phyloP scores from a whole-genome alignment of 2,888 invertebrate genomes.

The Dicyrtomina minuta region DNA sequence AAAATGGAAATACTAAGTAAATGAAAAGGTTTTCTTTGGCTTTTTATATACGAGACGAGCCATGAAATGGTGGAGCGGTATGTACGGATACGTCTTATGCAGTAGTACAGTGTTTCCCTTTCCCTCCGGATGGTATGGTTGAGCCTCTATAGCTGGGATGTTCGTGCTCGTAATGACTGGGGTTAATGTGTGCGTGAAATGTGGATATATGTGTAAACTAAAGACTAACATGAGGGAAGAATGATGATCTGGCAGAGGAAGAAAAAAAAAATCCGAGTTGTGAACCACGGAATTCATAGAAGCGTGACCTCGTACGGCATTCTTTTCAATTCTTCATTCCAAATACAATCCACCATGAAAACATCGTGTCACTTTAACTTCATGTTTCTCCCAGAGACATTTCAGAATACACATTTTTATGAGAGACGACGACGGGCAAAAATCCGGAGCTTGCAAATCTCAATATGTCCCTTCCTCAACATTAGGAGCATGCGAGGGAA shows the following conservation, averaged over 20 bases:
- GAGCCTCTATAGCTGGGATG: too few relatives aligned
- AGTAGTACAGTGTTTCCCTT: too few relatives aligned
- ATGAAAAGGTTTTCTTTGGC: too few relatives aligned
- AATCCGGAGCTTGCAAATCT: neutral
- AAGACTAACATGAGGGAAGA: neutral
- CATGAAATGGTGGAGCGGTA: too few relatives aligned
- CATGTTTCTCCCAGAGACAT: neutral
- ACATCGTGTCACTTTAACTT: conserved; percentile 8
- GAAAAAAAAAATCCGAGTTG: neutral
- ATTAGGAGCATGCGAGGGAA: too few relatives aligned
- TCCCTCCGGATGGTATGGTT: too few relatives aligned
- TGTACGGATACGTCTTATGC: too few relatives aligned
- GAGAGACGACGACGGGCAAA: neutral
- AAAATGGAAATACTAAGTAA: too few relatives aligned
- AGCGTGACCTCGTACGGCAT: neutral
- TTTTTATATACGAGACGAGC: too few relatives aligned
- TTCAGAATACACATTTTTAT: neutral
- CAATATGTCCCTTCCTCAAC: neutral
- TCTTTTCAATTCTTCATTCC: conserved; percentile 1
- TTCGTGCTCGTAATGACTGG: neutral
- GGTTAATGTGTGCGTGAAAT: neutral
- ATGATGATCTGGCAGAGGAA: conserved; percentile 4
- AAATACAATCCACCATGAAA: conserved; percentile 5
- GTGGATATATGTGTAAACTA: neutral
- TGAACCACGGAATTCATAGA: neutral